Evolutionary conservation across 2,888 invertebrate species (phyloP).

Genomic region (Cataglyphis rosenhaueri): DNA sequence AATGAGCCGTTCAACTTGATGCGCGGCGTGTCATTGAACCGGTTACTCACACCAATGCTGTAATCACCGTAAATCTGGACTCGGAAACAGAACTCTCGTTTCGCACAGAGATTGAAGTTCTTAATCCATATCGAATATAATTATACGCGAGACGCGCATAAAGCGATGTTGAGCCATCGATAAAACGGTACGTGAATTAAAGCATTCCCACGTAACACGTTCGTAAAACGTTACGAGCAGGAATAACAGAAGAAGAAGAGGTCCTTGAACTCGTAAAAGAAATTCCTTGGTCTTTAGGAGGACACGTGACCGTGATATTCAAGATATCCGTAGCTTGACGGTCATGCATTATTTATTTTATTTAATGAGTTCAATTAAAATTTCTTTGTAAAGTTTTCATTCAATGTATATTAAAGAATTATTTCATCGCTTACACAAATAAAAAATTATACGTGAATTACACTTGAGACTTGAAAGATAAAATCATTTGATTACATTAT

Average conservation of each 20-base stretch:
- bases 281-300: slow-evolving; percentile 13
- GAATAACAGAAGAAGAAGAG: slow-evolving; percentile 24
- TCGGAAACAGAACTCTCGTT: background rate
- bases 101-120: background rate
- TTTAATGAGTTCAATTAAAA: background rate
- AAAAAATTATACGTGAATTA: background rate
- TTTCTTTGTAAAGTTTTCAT: background rate
- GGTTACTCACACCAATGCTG: background rate
- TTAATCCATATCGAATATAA: background rate
- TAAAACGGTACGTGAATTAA: background rate
- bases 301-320: slow-evolving; percentile 6
- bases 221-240: background rate
- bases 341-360: background rate
- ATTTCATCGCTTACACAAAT: background rate
- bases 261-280: slow-evolving; percentile 30
- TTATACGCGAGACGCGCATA: background rate
- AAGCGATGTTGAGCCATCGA: background rate
- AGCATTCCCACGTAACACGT: slow-evolving; percentile 7
- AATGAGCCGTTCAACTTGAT: background rate
- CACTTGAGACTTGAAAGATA: background rate
- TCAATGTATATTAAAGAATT: background rate
- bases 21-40: slow-evolving; percentile 21
- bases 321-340: background rate
- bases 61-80: background rate
- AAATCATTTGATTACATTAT: background rate